phyloP scores from a whole-genome alignment of 2,888 invertebrate species.

The Carabus problematicus region DNA sequence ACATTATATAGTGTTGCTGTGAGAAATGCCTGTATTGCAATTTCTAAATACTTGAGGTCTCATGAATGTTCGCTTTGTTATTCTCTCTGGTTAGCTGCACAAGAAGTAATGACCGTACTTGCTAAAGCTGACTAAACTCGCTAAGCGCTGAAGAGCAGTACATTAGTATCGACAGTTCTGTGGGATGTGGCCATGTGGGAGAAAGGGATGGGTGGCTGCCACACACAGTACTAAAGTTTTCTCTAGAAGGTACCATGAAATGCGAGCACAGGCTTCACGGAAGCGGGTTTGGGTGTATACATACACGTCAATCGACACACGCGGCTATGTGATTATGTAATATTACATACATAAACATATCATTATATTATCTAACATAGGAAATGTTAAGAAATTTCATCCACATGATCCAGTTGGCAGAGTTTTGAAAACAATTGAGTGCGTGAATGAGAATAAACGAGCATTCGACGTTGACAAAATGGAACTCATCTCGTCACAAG shows the following conservation, averaged over 20 bases:
- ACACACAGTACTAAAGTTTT: no score
- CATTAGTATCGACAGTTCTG: conserved; percentile 38
- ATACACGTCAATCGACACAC: no score
- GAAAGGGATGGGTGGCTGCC: no score
- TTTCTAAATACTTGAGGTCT: conserved; percentile 43
- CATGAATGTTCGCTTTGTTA: conserved; percentile 42
- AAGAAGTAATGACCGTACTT: conserved; percentile 42
- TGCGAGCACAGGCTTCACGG: no score
- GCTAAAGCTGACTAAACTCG: conserved; percentile 38
- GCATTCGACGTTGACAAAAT: conserved; percentile 42
- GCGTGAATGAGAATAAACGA: conserved; percentile 40
- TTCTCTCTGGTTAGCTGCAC: conserved; percentile 37
- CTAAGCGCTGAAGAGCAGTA: conserved; percentile 31
- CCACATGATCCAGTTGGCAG: neutral
- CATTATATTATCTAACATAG: no score
- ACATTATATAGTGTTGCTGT: conserved; percentile 39
- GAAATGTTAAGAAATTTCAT: no score
- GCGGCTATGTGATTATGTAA: no score
- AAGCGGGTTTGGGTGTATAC: no score
- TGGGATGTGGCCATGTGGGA: neutral
- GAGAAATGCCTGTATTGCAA: conserved; percentile 42
- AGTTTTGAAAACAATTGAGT: conserved; percentile 41
- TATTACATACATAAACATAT: no score
- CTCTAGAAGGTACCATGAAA: no score
- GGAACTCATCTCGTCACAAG: conserved; percentile 39